Conservation (phyloP, 2,888 invertebrate genomes). For the Andrena fulva region DNA sequence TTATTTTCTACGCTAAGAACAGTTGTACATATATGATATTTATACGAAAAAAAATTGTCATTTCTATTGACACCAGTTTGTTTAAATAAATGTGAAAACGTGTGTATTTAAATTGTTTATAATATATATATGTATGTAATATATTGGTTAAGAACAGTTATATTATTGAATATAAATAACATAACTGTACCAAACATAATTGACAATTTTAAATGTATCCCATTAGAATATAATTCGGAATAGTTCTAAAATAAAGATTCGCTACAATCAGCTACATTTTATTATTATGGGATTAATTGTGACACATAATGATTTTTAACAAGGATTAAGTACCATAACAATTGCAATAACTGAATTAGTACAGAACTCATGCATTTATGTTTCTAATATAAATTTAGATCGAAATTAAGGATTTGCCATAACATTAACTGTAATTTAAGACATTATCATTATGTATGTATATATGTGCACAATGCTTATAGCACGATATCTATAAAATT, state of each 20-base stretch:
- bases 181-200: neutral
- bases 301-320: conserved; percentile 9
- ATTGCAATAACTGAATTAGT: conserved; percentile 11
- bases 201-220: conserved; percentile 1
- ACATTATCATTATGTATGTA: neutral
- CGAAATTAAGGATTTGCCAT: neutral
- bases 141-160: conserved; percentile 1
- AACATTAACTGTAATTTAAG: neutral
- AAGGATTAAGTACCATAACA: conserved; percentile 11
- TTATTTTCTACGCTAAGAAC: conserved; percentile 14
- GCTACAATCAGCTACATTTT: neutral
- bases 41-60: conserved; percentile 4
- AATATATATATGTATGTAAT: conserved; percentile 2
- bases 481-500: conserved; percentile 4
- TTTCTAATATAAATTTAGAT: conserved; percentile 5
- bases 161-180: neutral
- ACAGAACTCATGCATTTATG: conserved; percentile 24
- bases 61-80: neutral
- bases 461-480: conserved; percentile 1
- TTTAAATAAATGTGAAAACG: neutral
- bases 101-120: neutral
- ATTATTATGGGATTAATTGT: neutral
- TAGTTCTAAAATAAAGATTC: neutral
- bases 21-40: conserved; percentile 14
- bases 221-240: conserved; percentile 3